Evolutionary conservation across 2,888 invertebrate species (phyloP), one percentile per base, ranked within the genome.

Genomic region (Diarsia dahlii): DNA sequence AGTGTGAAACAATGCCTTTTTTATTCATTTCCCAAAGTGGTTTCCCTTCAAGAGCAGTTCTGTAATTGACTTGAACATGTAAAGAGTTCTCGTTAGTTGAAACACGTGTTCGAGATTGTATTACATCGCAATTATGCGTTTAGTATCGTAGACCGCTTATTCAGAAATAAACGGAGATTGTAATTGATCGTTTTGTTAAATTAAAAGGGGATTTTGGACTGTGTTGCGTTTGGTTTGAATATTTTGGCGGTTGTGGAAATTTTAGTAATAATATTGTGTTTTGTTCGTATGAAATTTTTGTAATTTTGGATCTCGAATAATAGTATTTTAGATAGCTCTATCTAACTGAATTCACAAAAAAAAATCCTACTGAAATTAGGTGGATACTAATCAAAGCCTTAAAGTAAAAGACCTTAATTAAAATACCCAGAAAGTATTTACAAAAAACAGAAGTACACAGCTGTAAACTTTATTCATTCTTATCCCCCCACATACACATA

Each of bases 11-110:
- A 90, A 90, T 86, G 75, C 66, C 84, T 88, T 91, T 91, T 91
- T 90, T 90, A 76, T 84, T 89, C 89, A 83, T 76, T 87, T 81
- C 75, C 84, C 87, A 81, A 88, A 90, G 89, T 87, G 89, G 87
- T 85, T 86, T 84, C 83, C 77, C 78, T 81, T 85, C 80, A 85
- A 86, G 84, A 82, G 83, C 70, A 85, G 78, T 85, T 84, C 82
- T 82, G 87, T 90, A 91, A 92, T 93, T 89, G 91, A 93, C 89
- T 85, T 89, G 85, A 89, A 90, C 83, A 89, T 90, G 84, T 80
- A 89, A 90, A 90, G 87, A 85, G 87, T 86, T 77, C 90, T 91
- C 64, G 82, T 77, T 84, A 72, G 64, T 70, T 39, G 84, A 81
- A 88, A 89, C 89, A 89, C 90, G 92, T 90, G 90, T 87, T 89